Base-by-base conservation (phyloP, 2,797 vertebrate species). In the Serranus cabrilla region DNA sequence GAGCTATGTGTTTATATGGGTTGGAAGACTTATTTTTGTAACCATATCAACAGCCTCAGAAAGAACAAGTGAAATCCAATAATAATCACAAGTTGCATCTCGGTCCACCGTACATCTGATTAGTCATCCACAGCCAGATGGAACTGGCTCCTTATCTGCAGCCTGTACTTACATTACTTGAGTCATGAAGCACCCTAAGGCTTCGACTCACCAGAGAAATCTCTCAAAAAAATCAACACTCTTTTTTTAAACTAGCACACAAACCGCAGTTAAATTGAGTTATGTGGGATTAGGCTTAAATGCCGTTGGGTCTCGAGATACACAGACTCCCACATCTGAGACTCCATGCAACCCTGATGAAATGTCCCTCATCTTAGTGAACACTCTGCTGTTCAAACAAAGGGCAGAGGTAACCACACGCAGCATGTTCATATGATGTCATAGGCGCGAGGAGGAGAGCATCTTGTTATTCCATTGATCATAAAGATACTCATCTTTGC, bases 211-310 rank as follows among this genome's bases (percentile, higher is more conserved):
- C 17, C 47, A 21, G 43, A 74, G 63, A 80, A 68, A 84, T 67
- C 71, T 52, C 51, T 60, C 73, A 49, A 79, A 55, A 31, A 58
- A 72, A 67, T 74, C 40, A 74, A 75, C 66, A 66, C 16, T 12
- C 39, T 62, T 79, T 80, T 62, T 71, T 65, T 34, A 34, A 6
- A 8, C 34, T 69, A 11, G 34, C 20, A 59, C 27, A 52, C 47
- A 69, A 31, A 43, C 13, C 11, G 11, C 63, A 49, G 64, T 43
- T 52, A 40, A 69, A 57, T 31, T 47, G 21, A 78, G 54, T 69
- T 47, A 31, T 57, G 68, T 79, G 69, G 70, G 72, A 87, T 80
- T 81, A 51, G 56, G 5, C 40, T 77, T 55, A 78, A 76, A 74
- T 47, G 50, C 80, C 75, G 62, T 55, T 23, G 46, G 59, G 65